Evolutionary conservation across 2,888 invertebrate species (phyloP).

Genomic region (Hirtodrosophila trivittata): DNA sequence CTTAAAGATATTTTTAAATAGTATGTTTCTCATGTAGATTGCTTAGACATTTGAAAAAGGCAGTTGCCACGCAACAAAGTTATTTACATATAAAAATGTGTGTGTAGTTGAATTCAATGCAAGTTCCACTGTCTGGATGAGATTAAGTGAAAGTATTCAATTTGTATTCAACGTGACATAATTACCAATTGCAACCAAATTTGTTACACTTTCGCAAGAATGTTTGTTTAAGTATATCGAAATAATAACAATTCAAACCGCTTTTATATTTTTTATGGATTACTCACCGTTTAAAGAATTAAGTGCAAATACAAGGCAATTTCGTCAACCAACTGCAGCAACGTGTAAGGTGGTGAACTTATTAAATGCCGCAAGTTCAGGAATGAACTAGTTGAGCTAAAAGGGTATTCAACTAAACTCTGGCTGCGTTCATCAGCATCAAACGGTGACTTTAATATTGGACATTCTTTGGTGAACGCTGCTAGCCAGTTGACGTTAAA

Average conservation of each 20-base stretch:
- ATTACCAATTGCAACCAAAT: constrained; percentile 18
- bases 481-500: too few relatives aligned
- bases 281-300: constrained; percentile 64
- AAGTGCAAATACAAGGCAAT: constrained; percentile 57
- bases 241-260: not conserved
- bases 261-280: constrained; percentile 27
- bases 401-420: too few relatives aligned
- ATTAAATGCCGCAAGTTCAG: constrained; percentile 42
- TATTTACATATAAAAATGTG: constrained; percentile 4
- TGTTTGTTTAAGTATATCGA: constrained; percentile 10
- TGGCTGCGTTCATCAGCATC: too few relatives aligned
- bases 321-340: constrained; percentile 72
- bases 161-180: constrained; percentile 36
- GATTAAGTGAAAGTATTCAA: constrained; percentile 64
- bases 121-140: constrained; percentile 8
- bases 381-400: constrained; percentile 15
- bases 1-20: not conserved
- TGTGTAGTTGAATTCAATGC: constrained; percentile 21
- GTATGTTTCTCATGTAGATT: not conserved
- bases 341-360: constrained; percentile 58
- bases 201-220: not conserved
- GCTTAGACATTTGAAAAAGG: constrained; percentile 21
- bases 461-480: too few relatives aligned
- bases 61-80: constrained; percentile 67
- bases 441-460: too few relatives aligned